Percentiles rank a stretch among this genome's conserved stretches.
phyloP scores from a whole-genome alignment of 2,797 vertebrate genomes.

The Pelobates cultripes region DNA sequence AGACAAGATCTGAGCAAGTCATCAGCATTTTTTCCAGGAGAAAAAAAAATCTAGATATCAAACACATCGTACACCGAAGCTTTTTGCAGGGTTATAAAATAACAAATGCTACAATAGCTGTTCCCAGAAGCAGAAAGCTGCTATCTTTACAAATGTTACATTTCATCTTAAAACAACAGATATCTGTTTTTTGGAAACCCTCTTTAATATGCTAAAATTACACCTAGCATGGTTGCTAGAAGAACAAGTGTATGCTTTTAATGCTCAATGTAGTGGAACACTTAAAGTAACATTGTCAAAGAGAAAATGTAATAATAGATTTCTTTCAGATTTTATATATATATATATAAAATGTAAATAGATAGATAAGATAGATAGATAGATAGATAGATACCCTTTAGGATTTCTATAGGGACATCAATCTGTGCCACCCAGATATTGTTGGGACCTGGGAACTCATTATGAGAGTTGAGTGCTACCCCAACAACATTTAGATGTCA shows the following conservation, averaged over 20 bases:
- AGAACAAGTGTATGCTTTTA: not conserved
- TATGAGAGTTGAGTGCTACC: too few species aligned
- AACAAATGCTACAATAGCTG: conserved; percentile 18
- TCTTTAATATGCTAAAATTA: conserved; percentile 7
- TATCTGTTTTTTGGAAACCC: conserved; percentile 1
- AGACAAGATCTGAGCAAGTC: conserved; percentile 48
- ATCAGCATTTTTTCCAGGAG: conserved; percentile 24
- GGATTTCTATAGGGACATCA: too few species aligned
- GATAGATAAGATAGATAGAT: too few species aligned
- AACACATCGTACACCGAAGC: conserved; percentile 37
- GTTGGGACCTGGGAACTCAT: too few species aligned
- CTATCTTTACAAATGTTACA: conserved; percentile 14
- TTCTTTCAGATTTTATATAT: too few species aligned
- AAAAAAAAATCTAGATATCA: conserved; percentile 41
- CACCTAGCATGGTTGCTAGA: not conserved
- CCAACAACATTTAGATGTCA: too few species aligned
- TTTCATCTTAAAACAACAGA: conserved; percentile 26
- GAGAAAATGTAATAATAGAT: too few species aligned
- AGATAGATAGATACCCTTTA: too few species aligned
- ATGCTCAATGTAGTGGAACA: too few species aligned
- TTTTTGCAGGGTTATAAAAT: conserved; percentile 39
- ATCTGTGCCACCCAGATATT: too few species aligned
- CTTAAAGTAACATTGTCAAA: too few species aligned
- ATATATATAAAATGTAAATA: too few species aligned
- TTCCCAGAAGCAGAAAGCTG: conserved; percentile 21